Percentiles rank a stretch among this genome's conserved stretches.
Evolutionary conservation across 1,140 invertebrate genomes (phyloP).

Genomic region (Drosophila parabipectinata): DNA sequence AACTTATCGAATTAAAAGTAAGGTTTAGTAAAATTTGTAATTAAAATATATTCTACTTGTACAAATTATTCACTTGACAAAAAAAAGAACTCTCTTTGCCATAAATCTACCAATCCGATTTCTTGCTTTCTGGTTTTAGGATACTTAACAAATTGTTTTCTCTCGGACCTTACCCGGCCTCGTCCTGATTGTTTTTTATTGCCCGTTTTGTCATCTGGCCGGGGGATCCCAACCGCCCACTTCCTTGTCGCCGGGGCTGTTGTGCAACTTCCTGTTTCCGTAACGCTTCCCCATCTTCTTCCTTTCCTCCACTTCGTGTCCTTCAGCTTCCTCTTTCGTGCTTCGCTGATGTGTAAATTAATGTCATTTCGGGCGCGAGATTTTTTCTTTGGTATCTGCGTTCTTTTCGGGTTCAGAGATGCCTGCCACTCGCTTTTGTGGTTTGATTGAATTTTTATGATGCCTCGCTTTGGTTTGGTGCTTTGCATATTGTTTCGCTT

Average conservation of each 20-base stretch:
- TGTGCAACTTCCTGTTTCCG: slow-evolving; percentile 64
- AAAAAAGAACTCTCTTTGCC: slow-evolving; percentile 45
- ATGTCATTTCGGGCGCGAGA: slow-evolving; percentile 71
- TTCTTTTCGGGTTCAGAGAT: slow-evolving; percentile 50
- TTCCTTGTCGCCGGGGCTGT: slow-evolving; percentile 55
- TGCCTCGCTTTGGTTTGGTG: slow-evolving; percentile 58
- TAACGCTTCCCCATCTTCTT: background rate
- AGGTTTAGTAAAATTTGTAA: too few species aligned
- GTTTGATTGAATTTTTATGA: slow-evolving; percentile 80
- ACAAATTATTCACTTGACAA: slow-evolving; percentile 4
- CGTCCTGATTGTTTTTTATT: slow-evolving; percentile 70
- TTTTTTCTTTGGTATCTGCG: slow-evolving; percentile 35
- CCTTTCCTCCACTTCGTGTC: background rate
- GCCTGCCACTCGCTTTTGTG: slow-evolving; percentile 52
- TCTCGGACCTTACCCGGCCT: slow-evolving; percentile 28
- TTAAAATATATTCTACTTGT: too few species aligned
- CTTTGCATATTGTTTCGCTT: slow-evolving; percentile 59
- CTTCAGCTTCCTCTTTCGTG: slow-evolving; percentile 35
- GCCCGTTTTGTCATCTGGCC: slow-evolving; percentile 67
- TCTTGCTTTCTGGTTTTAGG: slow-evolving; percentile 4
- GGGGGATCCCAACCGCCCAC: slow-evolving; percentile 26
- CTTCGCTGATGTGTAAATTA: slow-evolving; percentile 82
- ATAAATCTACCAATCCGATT: background rate
- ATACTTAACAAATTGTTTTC: slow-evolving; percentile 66
- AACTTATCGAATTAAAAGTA: too few species aligned